Evolutionary conservation across 2,113 vertebrate genomes (phyloP).

Genomic region (Trinectes maculatus): DNA sequence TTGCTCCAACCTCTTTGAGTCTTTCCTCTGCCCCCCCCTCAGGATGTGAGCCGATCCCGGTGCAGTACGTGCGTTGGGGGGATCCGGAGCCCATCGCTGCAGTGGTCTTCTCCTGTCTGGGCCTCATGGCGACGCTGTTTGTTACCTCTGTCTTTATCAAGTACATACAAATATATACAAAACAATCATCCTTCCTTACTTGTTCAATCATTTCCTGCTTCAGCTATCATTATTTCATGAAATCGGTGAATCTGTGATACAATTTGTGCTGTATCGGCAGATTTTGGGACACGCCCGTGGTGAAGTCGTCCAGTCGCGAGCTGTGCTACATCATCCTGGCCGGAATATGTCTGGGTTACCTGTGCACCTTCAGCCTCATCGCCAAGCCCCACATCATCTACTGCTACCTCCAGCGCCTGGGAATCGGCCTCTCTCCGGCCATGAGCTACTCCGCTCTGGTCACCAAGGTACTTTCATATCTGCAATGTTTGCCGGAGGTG

Average conservation of each 20-base stretch:
- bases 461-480: conserved; percentile 83
- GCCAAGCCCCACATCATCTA: conserved; percentile 93
- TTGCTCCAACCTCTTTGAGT: no score
- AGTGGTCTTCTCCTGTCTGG: conserved; percentile 94
- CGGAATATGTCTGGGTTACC: conserved; percentile 94
- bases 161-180: no score
- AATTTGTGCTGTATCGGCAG: conserved; percentile 52
- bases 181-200: no score
- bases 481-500: background rate
- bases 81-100: conserved; percentile 98
- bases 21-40: conserved; percentile 33
- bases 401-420: conserved; percentile 95
- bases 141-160: conserved; percentile 93
- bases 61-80: conserved; percentile 95
- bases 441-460: conserved; percentile 99
- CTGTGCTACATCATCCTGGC: conserved; percentile 98
- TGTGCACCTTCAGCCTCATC: conserved; percentile 97
- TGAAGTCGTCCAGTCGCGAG: conserved; percentile 97
- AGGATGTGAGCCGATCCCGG: conserved; percentile 95
- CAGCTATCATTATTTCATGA: no score
- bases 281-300: conserved; percentile 96
- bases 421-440: conserved; percentile 95
- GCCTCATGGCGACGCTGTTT: conserved; percentile 93
- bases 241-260: no score
- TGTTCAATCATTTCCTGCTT: no score